Evolutionary conservation across 2,113 vertebrate species (phyloP).

Genomic region (Cyrtonyx montezumae): DNA sequence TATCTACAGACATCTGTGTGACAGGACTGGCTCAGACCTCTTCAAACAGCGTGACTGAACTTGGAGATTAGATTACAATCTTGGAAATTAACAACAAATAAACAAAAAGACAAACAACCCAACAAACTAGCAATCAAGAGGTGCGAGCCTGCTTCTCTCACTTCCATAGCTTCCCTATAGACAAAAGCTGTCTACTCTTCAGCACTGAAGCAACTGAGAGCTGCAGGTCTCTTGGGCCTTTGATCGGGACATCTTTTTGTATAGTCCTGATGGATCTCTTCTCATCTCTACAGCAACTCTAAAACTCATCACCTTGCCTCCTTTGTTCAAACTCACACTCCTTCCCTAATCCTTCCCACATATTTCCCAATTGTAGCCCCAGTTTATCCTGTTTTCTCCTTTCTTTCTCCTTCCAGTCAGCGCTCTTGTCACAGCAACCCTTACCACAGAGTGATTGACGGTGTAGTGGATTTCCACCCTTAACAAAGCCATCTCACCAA

Average conservation of each 20-base stretch:
- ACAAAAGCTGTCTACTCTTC: neutral
- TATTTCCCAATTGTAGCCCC: neutral
- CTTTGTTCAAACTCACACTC: neutral
- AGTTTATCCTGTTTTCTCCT: neutral
- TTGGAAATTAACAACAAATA: neutral
- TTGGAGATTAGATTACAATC: neutral
- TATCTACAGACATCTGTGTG: neutral
- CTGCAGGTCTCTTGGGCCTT: neutral
- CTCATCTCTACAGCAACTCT: neutral
- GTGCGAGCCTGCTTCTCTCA: neutral
- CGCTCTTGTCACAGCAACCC: neutral
- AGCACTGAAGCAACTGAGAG: fast-evolving
- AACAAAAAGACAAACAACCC: neutral
- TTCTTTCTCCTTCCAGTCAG: neutral
- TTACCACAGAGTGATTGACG: neutral
- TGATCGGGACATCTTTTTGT: neutral
- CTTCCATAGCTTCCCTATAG: neutral
- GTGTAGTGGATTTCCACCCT: neutral
- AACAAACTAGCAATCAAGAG: neutral
- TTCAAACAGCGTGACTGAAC: neutral
- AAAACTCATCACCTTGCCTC: neutral
- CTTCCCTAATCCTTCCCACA: neutral
- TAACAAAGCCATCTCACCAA: neutral
- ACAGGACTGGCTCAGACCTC: neutral
- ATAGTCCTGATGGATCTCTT: neutral